Evolutionary conservation across 1,140 invertebrate species (phyloP), one percentile per base, ranked within the genome.

Genomic region (Caenorhabditis tropicalis): DNA sequence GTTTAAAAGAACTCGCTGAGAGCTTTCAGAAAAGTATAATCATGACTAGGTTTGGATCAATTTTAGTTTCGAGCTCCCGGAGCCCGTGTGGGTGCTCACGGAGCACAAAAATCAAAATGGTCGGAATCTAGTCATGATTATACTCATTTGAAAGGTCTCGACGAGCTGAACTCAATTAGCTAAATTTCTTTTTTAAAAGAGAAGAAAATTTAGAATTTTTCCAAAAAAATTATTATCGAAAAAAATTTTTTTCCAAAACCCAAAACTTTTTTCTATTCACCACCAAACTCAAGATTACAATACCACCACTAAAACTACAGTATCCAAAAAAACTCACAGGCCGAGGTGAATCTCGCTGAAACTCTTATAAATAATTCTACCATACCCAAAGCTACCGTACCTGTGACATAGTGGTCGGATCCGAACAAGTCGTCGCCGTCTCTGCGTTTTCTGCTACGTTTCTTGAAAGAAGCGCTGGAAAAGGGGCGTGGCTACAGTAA

Each of bases 341-440:
- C 5, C 12, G 29, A 33, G 58, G 58, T 16, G 58, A 65, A 19
- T 65, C 21, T 36, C 58, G 12, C 58, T 65, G 58, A 65, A 65
- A 65, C 1, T 19, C 3, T n/a, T 19, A n/a, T 56, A 65, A 36
- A 5, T 65, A 36, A 31, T 19, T 7, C 19, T 5, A 33, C 21
- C 33, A 12, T 0, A 65, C 16, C 24, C 21, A 12, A 60, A n/a
- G 1, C 29, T 19, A 65, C 16, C 24, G 29, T 65, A 74, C 65
- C 65, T 74, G 36, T 2, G 65, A 74, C 21, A 74, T 65, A 21
- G 58, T 74, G 15, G 65, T 74, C 7, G 65, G 65, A 24, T 74
- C 65, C 36, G 65, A 74, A n/a, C 65, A 74, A 27, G 65, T 74
- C 0, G 65, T 74, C 65, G 65, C 65, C 10, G 65, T 74, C 10